Conservation (phyloP, 1,140 invertebrate species). For the Drosophila pseudoobscura region DNA sequence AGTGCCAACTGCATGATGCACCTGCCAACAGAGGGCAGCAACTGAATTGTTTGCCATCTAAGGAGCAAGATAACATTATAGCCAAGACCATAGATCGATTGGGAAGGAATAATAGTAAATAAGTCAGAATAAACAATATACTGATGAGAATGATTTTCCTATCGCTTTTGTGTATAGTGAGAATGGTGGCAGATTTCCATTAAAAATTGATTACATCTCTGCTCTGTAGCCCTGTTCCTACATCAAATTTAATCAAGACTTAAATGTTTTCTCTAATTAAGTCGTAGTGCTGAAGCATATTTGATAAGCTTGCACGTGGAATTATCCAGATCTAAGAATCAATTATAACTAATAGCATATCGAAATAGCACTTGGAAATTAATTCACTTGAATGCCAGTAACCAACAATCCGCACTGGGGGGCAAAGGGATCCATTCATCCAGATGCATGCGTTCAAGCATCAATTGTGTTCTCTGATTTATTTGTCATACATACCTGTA, state of each 20-base stretch:
- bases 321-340: slow-evolving; percentile 72
- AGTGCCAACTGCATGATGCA: slow-evolving; percentile 38
- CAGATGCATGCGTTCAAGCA: slow-evolving; percentile 34
- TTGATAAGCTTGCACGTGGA: slow-evolving; percentile 37
- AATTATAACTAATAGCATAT: slow-evolving; percentile 69
- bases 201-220: slow-evolving; percentile 2
- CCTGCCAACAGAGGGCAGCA: slow-evolving; percentile 28
- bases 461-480: neutral
- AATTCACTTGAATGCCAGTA: slow-evolving; percentile 50
- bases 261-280: slow-evolving; percentile 30
- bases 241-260: slow-evolving; percentile 9
- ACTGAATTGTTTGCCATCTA: slow-evolving; percentile 16
- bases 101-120: too few relatives aligned
- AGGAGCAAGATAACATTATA: neutral
- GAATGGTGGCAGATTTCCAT: neutral
- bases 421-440: slow-evolving; percentile 22
- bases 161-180: too few relatives aligned
- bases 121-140: too few relatives aligned
- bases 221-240: neutral
- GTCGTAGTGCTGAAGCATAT: slow-evolving; percentile 27
- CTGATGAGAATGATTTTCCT: too few relatives aligned
- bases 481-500: slow-evolving; percentile 1
- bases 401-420: too few relatives aligned
- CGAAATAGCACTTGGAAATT: slow-evolving; percentile 56
- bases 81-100: neutral